Evolutionary conservation across 2,888 invertebrate species (phyloP), one percentile per base, ranked within the genome.

Genomic region (Crepidodera aurea): DNA sequence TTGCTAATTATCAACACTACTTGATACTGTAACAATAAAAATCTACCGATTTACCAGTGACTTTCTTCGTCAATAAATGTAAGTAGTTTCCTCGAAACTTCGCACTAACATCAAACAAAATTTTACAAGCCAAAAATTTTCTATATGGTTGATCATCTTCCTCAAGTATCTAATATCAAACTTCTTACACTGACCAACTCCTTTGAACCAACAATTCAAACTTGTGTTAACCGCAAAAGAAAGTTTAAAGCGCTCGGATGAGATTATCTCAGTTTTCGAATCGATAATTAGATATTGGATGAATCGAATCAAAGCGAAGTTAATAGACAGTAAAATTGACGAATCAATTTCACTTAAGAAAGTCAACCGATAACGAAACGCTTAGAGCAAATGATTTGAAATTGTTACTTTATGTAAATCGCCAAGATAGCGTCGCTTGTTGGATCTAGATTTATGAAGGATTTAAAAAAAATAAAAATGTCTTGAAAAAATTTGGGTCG

Each of bases 241-340:
- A 48, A 48, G 15, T 25, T 42, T 40, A 18, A 40, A 40, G 22
- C 7, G 16, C 15, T 13, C 3, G 8, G 40, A 40, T 40, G 16
- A 18, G 48, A 27, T 48, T 48, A 48, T 48, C 48, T 7, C 27
- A 19, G 15, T 48, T 48, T 48, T 48, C 48, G 27, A 13, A 56
- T 60, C 69, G 58, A 59, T 65, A 65, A 64, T 65, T 60, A 64
- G 62, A 64, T 65, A 56, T 63, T 25, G 48, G 15, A 25, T 16
- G 62, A 27, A 50, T 54, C 51, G 60, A 63, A 68, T 63, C 55
- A 63, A 65, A 69, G 48, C 54, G 54, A 56, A 59, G 57, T 64
- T 69, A 69, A 69, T 69, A 65, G 67, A 69, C 62, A 65, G 68
- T 69, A 62, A 69, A 69, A 69, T 67, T 63, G 65, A 60, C 51